phyloP scores from a whole-genome alignment of 1,140 invertebrate species.

The Bombus huntii region DNA sequence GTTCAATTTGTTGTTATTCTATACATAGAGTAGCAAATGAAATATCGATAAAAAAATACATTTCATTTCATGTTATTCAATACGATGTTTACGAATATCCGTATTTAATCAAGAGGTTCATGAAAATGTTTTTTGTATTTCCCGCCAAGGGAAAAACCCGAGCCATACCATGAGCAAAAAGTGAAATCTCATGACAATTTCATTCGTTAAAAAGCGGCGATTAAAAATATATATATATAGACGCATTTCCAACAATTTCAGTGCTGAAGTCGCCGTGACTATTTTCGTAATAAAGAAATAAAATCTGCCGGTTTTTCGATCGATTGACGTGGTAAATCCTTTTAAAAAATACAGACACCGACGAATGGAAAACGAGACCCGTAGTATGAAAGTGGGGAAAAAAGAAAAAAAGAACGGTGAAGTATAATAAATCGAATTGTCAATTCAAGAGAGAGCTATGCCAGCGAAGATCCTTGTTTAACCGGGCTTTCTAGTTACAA shows the following conservation, averaged over 20 bases:
- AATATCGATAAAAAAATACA: background rate
- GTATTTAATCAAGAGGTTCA: background rate
- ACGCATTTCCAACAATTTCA: background rate
- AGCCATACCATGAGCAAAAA: background rate
- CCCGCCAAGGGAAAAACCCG: background rate
- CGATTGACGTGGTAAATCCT: background rate
- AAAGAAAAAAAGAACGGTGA: background rate
- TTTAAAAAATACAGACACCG: background rate
- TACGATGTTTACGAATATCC: background rate
- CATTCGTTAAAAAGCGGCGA: conserved; percentile 2
- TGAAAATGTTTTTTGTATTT: background rate
- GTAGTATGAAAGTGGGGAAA: too few relatives aligned
- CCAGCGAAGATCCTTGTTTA: background rate
- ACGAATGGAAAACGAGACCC: background rate
- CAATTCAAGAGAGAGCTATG: background rate
- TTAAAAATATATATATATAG: conserved; percentile 1
- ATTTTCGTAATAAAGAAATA: conserved; percentile 3
- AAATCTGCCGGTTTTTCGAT: background rate
- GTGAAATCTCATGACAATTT: background rate
- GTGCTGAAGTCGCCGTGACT: background rate
- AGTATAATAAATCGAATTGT: background rate
- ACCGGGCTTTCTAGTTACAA: background rate
- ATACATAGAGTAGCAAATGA: too few relatives aligned
- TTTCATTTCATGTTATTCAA: background rate
- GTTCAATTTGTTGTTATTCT: background rate